Base-by-base conservation (phyloP, 1,140 invertebrate genomes). In the Rhagoletis pomonella region DNA sequence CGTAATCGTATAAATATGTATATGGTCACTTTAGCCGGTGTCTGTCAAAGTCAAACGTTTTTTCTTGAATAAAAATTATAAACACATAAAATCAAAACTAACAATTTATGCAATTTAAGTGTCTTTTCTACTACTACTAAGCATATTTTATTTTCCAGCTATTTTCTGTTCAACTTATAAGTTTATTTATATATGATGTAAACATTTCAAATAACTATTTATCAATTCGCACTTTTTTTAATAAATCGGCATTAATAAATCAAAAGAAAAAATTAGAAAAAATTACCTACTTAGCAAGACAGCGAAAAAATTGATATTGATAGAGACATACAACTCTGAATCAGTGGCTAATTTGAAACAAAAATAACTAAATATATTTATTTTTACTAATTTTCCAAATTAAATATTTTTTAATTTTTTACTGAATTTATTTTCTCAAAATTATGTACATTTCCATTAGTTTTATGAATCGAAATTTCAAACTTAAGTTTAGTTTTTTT, bases 401-500 rank as follows among this genome's bases (percentile, higher is more conserved):
- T 73, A 14, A 42, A 73, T 73, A 44, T 0, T 73, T 44, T n/a
- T 47, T 6, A 44, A 17, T 55, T 73, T 44, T 73, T 73, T 42
- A 4, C 44, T 44, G 9, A 14, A 44, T 17, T 44, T 73, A 44
- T 73, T 12, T 73, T 19, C 55, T 55, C 47, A 55, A 55, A 81
- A 55, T 81, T 81, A 55, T 9, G 0, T 44, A 81, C 6, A 81
- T 12, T 81, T 81, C 42, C 47, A 55, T 58, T 81, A 19, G 55
- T 19, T 14, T 81, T 81, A 3, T 62, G 12, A 84, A 64, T 42
- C 39, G 58, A 60, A 55, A 85, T 3, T 85, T 47, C 9, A 39
- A 50, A 84, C 12, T 81, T 87, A 60, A 67, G 17, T 85, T 88
- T 65, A 65, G 47, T 86, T 67, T n/a, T 90, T 92, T 90, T 92